Conservation (phyloP, 2,113 vertebrate species). For the Naja naja region DNA sequence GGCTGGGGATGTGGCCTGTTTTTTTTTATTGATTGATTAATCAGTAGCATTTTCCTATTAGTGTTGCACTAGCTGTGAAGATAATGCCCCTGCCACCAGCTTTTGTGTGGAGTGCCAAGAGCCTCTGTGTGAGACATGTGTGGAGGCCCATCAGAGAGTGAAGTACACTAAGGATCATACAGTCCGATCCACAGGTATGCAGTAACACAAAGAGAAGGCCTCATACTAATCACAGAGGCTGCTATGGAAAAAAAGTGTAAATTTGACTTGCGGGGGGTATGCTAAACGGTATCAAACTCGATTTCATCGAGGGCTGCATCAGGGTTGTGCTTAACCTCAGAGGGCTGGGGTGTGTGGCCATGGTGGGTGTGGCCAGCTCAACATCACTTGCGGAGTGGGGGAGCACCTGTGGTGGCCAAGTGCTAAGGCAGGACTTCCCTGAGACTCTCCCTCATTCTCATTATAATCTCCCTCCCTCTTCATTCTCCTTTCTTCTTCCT, state of each 20-base stretch:
- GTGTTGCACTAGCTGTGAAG: slow-evolving; percentile 81
- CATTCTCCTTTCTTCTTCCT: no score
- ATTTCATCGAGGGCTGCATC: no score
- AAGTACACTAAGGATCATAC: slow-evolving; percentile 82
- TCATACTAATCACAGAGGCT: neutral
- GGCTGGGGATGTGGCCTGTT: neutral
- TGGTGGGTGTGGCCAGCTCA: no score
- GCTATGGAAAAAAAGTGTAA: neutral
- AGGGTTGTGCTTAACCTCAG: no score
- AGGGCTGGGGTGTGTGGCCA: no score
- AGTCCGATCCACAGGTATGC: slow-evolving; percentile 61
- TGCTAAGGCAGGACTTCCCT: no score
- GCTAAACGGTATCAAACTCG: neutral
- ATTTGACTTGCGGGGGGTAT: neutral
- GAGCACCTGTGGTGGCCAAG: no score
- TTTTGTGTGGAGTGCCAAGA: slow-evolving; percentile 83
- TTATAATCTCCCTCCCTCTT: no score
- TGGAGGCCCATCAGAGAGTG: slow-evolving; percentile 80
- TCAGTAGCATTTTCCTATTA: slow-evolving; percentile 12
- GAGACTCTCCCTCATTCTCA: no score
- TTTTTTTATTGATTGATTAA: neutral
- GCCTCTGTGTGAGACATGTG: slow-evolving; percentile 79
- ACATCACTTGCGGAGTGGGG: no score
- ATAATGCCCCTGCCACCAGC: slow-evolving; percentile 71
- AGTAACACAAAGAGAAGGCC: neutral